A percentile compares a stretch with the other conserved stretches of the same genome.
Conservation (phyloP, 2,797 vertebrate species). For the Vespertilio murinus region DNA sequence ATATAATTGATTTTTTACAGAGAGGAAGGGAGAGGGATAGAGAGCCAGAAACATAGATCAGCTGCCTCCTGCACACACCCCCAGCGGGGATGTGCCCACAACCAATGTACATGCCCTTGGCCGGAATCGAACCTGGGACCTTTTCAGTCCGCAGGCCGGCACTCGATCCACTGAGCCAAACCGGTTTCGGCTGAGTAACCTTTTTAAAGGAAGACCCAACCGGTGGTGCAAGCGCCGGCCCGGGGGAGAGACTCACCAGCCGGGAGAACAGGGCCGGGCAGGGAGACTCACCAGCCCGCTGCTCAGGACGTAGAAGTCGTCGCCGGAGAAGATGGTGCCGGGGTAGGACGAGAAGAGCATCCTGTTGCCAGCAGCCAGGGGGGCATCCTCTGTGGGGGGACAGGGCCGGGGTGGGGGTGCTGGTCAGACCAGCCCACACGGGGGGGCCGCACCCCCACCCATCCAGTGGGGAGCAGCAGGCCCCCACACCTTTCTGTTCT, state of each 20-base stretch:
- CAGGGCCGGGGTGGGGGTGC: fast-evolving
- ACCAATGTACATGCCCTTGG: no score
- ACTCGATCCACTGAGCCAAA: no score
- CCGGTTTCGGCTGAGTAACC: no score
- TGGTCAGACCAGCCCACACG: background rate
- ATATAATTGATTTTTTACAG: no score
- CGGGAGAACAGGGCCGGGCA: constrained; percentile 16
- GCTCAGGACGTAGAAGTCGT: constrained; percentile 96
- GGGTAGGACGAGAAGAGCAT: constrained; percentile 96
- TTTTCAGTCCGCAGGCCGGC: no score
- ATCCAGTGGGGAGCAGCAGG: background rate
- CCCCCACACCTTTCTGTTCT: background rate
- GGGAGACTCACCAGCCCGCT: constrained; percentile 91
- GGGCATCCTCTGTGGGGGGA: constrained; percentile 8
- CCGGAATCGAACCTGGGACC: no score
- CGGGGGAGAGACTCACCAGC: constrained; percentile 87
- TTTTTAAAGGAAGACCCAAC: background rate
- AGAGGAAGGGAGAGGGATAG: no score
- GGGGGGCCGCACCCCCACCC: background rate
- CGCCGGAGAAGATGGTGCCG: constrained; percentile 93
- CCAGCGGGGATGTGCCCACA: no score
- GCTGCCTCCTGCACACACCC: no score
- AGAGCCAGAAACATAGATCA: no score
- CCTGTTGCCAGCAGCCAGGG: constrained; percentile 85
- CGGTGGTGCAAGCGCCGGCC: background rate